Evolutionary conservation across 1,140 invertebrate genomes (phyloP).

Genomic region (Leptinotarsa texana): DNA sequence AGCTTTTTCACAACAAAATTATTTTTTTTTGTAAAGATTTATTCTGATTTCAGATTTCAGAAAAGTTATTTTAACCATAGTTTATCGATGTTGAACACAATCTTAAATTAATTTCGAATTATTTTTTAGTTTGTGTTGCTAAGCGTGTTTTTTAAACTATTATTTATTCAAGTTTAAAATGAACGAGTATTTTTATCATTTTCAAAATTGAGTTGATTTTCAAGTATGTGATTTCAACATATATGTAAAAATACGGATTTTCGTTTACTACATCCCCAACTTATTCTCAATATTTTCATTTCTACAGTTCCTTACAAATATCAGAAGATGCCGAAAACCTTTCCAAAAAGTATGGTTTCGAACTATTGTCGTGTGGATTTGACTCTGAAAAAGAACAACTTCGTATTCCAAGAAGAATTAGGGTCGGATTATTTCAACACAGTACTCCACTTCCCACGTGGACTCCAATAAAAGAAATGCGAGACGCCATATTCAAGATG

Average conservation of each 20-base stretch:
- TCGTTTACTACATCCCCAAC: neutral
- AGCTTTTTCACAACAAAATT: no score
- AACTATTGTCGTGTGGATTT: constrained; percentile 78
- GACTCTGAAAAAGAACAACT: constrained; percentile 65
- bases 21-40: no score
- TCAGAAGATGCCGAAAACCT: constrained; percentile 31
- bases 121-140: no score
- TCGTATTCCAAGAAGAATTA: constrained; percentile 71
- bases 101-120: no score
- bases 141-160: no score
- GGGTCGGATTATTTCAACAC: constrained; percentile 80
- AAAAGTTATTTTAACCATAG: no score
- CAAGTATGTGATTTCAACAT: neutral
- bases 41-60: no score
- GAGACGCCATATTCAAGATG: constrained; percentile 77
- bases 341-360: constrained; percentile 69
- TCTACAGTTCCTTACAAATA: neutral
- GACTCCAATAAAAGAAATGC: constrained; percentile 75
- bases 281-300: neutral
- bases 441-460: constrained; percentile 78
- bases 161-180: neutral
- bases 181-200: neutral
- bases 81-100: no score
- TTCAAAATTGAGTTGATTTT: neutral
- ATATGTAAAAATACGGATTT: neutral